A percentile compares a stretch with the other conserved stretches of the same genome.
Conservation (phyloP, 2,797 vertebrate genomes). For the Orestias chungarensis region DNA sequence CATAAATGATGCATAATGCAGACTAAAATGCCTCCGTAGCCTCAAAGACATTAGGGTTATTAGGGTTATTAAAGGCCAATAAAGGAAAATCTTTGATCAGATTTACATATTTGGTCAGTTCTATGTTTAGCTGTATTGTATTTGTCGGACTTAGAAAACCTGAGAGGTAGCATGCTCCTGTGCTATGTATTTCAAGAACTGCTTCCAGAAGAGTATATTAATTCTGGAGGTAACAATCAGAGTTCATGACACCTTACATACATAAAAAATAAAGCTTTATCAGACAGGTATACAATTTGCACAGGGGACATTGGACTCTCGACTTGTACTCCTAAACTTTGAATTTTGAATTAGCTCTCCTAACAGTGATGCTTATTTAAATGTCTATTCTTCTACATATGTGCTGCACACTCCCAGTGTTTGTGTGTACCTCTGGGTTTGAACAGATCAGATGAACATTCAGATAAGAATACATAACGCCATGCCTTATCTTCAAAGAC, state of each 20-base stretch:
- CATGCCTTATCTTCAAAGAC: constrained; percentile 75
- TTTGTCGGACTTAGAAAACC: too few relatives aligned
- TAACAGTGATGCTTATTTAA: neutral
- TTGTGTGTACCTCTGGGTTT: constrained; percentile 37
- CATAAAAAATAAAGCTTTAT: neutral
- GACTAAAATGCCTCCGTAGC: neutral
- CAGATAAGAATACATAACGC: constrained; percentile 67
- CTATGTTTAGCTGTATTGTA: too few relatives aligned
- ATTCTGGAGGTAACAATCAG: neutral
- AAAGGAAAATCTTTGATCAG: neutral
- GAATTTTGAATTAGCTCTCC: constrained; percentile 6
- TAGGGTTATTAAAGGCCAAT: neutral
- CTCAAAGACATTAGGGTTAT: neutral
- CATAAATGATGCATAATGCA: neutral
- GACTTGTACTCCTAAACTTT: neutral
- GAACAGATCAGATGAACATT: constrained; percentile 44
- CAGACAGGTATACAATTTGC: neutral
- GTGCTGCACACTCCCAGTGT: constrained; percentile 34
- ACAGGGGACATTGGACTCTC: too few relatives aligned
- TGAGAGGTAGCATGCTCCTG: neutral
- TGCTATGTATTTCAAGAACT: neutral
- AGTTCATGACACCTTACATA: neutral
- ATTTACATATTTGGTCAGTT: too few relatives aligned
- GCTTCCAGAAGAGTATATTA: neutral
- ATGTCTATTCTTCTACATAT: constrained; percentile 16